Evolutionary conservation across 2,888 invertebrate species (phyloP).

Genomic region (Amiota mariae): DNA sequence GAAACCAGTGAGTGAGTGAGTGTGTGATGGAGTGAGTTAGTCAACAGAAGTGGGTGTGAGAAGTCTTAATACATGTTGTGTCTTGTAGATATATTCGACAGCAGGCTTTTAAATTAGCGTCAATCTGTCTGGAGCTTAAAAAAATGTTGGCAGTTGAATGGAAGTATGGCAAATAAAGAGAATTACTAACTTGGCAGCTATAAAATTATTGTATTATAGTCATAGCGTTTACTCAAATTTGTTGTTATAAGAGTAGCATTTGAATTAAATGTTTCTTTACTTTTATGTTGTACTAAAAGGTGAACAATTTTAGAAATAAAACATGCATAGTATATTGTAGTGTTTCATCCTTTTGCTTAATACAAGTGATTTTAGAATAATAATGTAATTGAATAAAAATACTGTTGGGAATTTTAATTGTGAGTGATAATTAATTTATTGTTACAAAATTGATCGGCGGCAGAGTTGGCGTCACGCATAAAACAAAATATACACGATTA

Average conservation of each 20-base stretch:
- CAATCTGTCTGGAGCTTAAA: background rate
- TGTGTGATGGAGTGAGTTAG: background rate
- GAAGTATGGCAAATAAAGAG: conserved; percentile 1
- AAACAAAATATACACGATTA: too few species aligned
- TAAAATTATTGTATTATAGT: background rate
- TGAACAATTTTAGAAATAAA: too few species aligned
- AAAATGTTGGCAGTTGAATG: background rate
- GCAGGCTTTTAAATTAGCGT: conserved; percentile 1
- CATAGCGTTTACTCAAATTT: background rate
- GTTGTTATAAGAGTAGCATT: background rate
- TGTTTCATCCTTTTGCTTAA: too few species aligned
- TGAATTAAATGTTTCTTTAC: too few species aligned
- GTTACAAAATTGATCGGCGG: too few species aligned
- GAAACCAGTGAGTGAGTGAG: background rate
- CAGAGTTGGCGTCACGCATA: too few species aligned
- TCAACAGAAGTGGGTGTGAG: background rate
- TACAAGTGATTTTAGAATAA: too few species aligned
- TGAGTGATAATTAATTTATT: too few species aligned
- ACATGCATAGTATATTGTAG: too few species aligned
- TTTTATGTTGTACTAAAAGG: too few species aligned
- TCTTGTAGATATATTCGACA: background rate
- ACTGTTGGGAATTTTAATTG: too few species aligned
- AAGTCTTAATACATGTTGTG: background rate
- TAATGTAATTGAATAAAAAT: too few species aligned
- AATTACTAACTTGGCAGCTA: background rate